Evolutionary conservation across 2,888 invertebrate species (phyloP), one percentile per base, ranked within the genome.

Genomic region (Muschampia plurimacula): DNA sequence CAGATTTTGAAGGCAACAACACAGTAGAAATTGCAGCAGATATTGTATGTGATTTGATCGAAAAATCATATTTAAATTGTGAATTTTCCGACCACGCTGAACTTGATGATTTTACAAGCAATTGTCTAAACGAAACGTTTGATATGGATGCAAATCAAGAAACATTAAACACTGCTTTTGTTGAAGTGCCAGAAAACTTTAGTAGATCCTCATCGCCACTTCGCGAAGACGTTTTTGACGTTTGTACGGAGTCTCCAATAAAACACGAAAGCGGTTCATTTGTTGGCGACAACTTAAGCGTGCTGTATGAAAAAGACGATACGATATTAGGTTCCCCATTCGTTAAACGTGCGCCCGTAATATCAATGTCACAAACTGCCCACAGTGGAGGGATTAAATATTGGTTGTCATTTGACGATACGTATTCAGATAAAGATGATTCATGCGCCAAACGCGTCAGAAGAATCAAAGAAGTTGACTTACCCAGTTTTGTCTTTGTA

Each of bases 401-500:
- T 62, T 94, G 94, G 94, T 49, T 94, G 0, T 94, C 93, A 0
- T 94, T 94, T 69, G 92, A 94, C 59, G 90, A 92, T 13, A 84
- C 67, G 22, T 72, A 72, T 15, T 67, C 63, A 0, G 72, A 72
- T 2, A 32, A 10, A 39, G 81, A 69, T 2, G 79, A 86, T n/a
- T 74, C 76, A 5, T 49, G 15, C 3, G 80, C 82, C 0, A 78
- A 73, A 70, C 80, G 71, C 5, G 55, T 52, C 3, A 66, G 64
- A 41, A 72, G 80, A 74, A 64, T 72, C 63, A 32, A 67, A 55
- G 4, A 84, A 71, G 75, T 82, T 80, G 70, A 73, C 15, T 74
- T 89, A 2, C 92, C 93, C 0, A 93, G 92, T 69, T 93, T 92
- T 73, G 82, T 91, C 6, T 76, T 79, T 0, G 72, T 87, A 0